These are phyloP conservation scores for Phrynocephalus guinanensis DNA, from an alignment of 2,797 vertebrate species.

Conservation along the genomic window DNA sequence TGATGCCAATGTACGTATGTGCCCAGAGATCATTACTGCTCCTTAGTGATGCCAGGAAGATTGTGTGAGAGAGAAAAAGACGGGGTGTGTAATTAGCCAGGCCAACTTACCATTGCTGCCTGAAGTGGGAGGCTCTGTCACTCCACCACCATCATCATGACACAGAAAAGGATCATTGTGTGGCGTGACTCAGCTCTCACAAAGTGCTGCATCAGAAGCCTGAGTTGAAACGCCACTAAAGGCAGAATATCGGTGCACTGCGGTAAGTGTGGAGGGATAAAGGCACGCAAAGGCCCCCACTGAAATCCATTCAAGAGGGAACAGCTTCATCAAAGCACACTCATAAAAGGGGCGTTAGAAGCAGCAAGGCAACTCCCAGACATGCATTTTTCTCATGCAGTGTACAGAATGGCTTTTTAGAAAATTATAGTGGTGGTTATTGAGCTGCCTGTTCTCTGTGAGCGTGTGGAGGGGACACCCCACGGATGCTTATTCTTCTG, in stretches of 20 bases:
- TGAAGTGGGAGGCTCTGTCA: neutral
- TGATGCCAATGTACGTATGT: accelerated
- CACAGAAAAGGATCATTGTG: neutral
- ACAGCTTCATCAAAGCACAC: neutral
- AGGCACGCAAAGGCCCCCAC: neutral
- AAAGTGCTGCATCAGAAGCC: slow-evolving; percentile 49
- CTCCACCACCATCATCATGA: accelerated
- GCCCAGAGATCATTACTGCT: neutral
- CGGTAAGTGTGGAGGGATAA: accelerated
- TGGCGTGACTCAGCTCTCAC: slow-evolving; percentile 60
- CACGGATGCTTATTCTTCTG: neutral
- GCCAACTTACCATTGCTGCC: slow-evolving; percentile 31
- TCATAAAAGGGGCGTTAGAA: neutral
- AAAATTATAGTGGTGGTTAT: neutral
- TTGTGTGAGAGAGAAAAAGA: slow-evolving; percentile 9
- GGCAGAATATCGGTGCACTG: neutral
- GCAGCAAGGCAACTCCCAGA: neutral
- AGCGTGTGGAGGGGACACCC: neutral
- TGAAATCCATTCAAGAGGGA: neutral
- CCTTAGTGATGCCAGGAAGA: slow-evolving; percentile 49
- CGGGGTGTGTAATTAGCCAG: neutral
- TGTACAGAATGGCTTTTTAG: neutral
- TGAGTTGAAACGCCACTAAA: neutral
- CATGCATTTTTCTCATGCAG: neutral
- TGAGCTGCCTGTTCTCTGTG: neutral